These are phyloP conservation scores for Phenacoccus solenopsis DNA, from an alignment of 1,140 invertebrate genomes.

Conservation along the genomic window DNA sequence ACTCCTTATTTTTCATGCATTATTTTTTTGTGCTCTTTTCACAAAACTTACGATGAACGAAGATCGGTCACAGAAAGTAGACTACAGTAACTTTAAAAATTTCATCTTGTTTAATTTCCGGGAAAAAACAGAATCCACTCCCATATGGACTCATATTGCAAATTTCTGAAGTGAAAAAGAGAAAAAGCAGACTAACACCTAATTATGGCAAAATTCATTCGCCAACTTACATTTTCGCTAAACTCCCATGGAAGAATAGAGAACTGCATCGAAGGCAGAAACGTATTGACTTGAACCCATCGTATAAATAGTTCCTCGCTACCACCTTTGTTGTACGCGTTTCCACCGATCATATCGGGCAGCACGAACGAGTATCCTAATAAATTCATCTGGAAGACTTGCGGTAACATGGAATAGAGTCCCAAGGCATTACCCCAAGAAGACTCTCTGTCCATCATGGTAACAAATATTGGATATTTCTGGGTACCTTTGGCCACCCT, in stretches of 20 bases:
- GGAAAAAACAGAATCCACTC: no score
- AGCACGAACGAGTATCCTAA: constrained; percentile 73
- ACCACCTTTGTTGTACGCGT: constrained; percentile 50
- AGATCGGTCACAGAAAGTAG: no score
- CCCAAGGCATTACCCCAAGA: constrained; percentile 69
- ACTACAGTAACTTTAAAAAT: no score
- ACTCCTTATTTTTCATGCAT: no score
- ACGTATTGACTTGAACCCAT: constrained; percentile 76
- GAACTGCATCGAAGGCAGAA: constrained; percentile 78
- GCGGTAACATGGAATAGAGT: constrained; percentile 60
- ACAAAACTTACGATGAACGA: no score
- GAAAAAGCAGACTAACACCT: no score
- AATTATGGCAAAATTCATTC: no score
- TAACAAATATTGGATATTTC: constrained; percentile 61
- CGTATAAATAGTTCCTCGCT: constrained; percentile 70
- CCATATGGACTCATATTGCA: no score
- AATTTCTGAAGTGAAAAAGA: no score
- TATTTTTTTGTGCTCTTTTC: no score
- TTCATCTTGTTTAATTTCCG: no score
- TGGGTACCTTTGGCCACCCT: constrained; percentile 49
- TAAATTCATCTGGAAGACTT: constrained; percentile 62
- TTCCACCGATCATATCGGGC: constrained; percentile 87
- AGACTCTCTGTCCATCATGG: constrained; percentile 77
- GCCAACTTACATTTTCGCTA: constrained; percentile 47
- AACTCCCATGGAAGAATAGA: constrained; percentile 79